Base-by-base conservation (phyloP, 2,113 vertebrate genomes). In the Chaenocephalus aceratus region DNA sequence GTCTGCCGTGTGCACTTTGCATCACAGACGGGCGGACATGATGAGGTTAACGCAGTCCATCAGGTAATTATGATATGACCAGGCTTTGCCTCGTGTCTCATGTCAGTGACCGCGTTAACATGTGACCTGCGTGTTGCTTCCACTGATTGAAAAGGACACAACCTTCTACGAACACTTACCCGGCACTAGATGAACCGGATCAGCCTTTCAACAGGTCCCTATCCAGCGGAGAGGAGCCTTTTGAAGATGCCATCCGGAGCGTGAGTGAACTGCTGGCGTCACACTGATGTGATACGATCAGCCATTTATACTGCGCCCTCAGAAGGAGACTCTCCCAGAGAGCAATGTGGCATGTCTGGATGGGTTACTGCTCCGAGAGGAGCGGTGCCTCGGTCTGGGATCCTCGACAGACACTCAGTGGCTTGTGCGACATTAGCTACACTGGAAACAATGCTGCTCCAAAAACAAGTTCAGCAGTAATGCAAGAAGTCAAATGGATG, bases 291-390 rank as follows among this genome's bases (percentile, higher is more conserved):
- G 73, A 77, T 57, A 67, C 0, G 45, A 76, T 79, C 75, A 61
- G 65, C 49, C 18, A 36, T 65, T 73, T 61, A 54, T 64, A 57
- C 11, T 1, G 46, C 53, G 9, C 30, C 44, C 15, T 73, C 57
- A 21, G 44, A 62, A 46, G 41, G 2, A 45, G 64, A 56, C 15
- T 60, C 49, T 59, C 49, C 13, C 41, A 46, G 46, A 5, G 13
- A 64, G 68, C 23, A 18, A 3, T 56, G 57, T 16, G 57, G 21
- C 53, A 14, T 34, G n/a, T 72, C 69, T 60, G n/a, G 3, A 45
- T 63, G 59, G 79, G 60, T 82, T 51, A 66, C 51, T 30, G 10
- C 53, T 21, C 70, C 53, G 68, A 79, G 59, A 75, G 74, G 11
- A 34, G 21, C 1, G 3, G 53, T 11, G n/a, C 16, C 36, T 10